Evolutionary conservation across 2,797 vertebrate species (phyloP).

Genomic region (Amblyopsis hoosieri): DNA sequence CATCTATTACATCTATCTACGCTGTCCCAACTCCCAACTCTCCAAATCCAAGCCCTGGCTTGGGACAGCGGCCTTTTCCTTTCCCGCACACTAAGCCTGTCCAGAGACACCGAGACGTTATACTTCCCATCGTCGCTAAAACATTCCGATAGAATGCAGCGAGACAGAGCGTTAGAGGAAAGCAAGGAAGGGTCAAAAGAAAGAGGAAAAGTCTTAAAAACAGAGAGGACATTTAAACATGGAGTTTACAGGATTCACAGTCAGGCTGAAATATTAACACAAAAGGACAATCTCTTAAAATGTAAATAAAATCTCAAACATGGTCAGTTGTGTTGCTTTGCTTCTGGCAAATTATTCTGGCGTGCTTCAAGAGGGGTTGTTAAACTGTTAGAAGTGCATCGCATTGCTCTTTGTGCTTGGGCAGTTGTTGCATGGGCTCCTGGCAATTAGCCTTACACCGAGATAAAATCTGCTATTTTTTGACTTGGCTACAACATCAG

Average conservation of each 20-base stretch:
- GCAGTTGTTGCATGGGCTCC: slow-evolving; percentile 20
- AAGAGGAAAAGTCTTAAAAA: background rate
- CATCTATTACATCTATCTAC: slow-evolving; percentile 26
- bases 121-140: slow-evolving; percentile 47
- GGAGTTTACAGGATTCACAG: slow-evolving; percentile 12
- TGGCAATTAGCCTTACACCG: slow-evolving; percentile 31
- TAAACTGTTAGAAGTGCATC: slow-evolving; percentile 18
- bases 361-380: slow-evolving; percentile 16
- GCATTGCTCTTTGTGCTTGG: slow-evolving; percentile 41
- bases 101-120: slow-evolving; percentile 47
- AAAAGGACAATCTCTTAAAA: slow-evolving; percentile 17
- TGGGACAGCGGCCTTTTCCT: slow-evolving; percentile 57
- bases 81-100: slow-evolving; percentile 28
- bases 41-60: slow-evolving; percentile 38
- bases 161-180: slow-evolving; percentile 8
- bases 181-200: background rate
- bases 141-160: slow-evolving; percentile 30
- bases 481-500: slow-evolving; percentile 15
- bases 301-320: background rate
- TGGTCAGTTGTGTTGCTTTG: slow-evolving; percentile 15
- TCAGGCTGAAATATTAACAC: slow-evolving; percentile 25
- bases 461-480: slow-evolving; percentile 24
- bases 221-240: background rate
- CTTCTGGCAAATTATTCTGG: slow-evolving; percentile 21
- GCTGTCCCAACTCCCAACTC: slow-evolving; percentile 14